These are phyloP conservation scores for Sitta europaea DNA, from an alignment of 2,113 vertebrate genomes.

Conservation along the genomic window DNA sequence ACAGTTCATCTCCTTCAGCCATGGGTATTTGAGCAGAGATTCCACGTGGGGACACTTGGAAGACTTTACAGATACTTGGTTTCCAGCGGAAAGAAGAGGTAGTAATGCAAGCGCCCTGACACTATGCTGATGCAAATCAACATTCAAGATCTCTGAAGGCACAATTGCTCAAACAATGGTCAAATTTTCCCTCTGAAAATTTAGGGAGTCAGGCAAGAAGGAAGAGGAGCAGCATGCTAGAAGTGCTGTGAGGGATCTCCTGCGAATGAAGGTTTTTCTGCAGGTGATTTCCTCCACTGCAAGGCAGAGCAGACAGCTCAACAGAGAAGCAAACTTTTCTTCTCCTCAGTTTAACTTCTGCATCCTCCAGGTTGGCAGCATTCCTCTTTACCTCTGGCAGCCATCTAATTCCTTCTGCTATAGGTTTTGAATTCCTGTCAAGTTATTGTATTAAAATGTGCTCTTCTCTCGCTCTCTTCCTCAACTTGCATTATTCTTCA, in stretches of 20 bases:
- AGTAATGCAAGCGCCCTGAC: background rate
- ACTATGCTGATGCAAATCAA: background rate
- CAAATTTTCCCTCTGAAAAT: background rate
- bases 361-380: background rate
- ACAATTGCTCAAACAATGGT: background rate
- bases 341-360: background rate
- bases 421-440: background rate
- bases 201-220: background rate
- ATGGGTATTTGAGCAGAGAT: background rate
- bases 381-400: background rate
- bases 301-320: background rate
- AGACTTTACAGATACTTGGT: background rate
- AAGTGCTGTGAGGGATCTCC: background rate
- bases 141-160: background rate
- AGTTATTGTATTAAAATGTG: background rate
- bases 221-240: background rate
- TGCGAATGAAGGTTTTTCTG: background rate
- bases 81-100: background rate
- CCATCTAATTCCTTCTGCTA: background rate
- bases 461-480: background rate
- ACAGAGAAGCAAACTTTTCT: background rate
- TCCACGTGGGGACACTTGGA: background rate
- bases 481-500: background rate
- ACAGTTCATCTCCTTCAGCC: background rate
- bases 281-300: background rate